Percentiles rank a stretch among this genome's conserved stretches.
phyloP scores from a whole-genome alignment of 2,797 vertebrate species.

The Podarcis lilfordi region DNA sequence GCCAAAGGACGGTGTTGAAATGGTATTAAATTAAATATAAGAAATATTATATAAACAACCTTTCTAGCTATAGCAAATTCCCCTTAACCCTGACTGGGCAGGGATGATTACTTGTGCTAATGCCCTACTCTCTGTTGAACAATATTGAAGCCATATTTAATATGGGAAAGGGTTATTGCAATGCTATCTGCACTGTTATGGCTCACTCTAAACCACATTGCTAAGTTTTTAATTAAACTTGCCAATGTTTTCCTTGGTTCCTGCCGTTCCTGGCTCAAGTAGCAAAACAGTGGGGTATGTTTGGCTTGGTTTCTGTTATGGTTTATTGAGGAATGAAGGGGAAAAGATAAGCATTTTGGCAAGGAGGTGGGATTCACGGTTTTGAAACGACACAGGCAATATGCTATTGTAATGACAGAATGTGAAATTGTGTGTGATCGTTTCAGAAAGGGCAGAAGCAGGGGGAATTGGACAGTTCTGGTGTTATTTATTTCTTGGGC shows the following conservation, averaged over 20 bases:
- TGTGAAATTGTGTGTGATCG: neutral
- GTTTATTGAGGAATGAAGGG: conserved; percentile 7
- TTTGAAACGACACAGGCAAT: neutral
- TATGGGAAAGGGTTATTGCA: conserved; percentile 51
- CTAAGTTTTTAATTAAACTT: conserved; percentile 62
- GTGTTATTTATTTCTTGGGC: neutral
- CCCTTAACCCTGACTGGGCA: neutral
- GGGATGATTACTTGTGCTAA: conserved; percentile 42
- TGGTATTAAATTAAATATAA: neutral
- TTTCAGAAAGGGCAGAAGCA: neutral
- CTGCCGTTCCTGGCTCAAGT: conserved; percentile 39
- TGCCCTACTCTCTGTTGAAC: conserved; percentile 56
- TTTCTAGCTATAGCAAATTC: conserved; percentile 19
- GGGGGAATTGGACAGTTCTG: neutral
- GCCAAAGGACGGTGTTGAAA: neutral
- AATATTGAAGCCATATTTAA: conserved; percentile 55
- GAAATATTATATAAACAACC: conserved; percentile 20
- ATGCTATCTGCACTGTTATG: conserved; percentile 34
- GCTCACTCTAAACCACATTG: conserved; percentile 32
- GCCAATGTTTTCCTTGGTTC: conserved; percentile 45
- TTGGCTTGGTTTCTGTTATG: conserved; percentile 29
- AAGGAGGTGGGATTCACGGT: neutral
- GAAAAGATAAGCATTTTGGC: neutral
- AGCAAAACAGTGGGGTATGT: conserved; percentile 9
- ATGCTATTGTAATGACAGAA: too few species aligned